These are phyloP conservation scores for Hydrozoanthus tunicans DNA, from an alignment of 64 coral and sea anemone species.

Conservation along the genomic window DNA sequence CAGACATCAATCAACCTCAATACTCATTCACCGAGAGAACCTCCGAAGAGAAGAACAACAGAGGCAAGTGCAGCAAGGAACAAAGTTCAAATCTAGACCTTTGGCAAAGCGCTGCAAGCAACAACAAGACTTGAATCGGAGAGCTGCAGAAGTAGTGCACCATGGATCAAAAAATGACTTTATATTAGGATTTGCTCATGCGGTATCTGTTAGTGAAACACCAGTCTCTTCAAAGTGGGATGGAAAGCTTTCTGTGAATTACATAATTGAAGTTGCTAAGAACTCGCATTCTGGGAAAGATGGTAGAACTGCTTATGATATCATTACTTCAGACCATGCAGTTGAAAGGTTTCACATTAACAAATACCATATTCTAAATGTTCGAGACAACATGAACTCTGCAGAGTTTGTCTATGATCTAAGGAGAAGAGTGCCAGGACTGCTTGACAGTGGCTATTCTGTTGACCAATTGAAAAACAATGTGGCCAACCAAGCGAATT, in stretches of 20 bases:
- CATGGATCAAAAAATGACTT: neutral
- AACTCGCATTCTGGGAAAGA: neutral
- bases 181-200: neutral
- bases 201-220: neutral
- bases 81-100: slow-evolving; percentile 33
- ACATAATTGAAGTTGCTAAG: slow-evolving; percentile 1
- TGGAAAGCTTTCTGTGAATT: neutral
- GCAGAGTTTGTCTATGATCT: neutral
- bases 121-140: slow-evolving; percentile 29
- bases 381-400: neutral
- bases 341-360: neutral
- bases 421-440: slow-evolving; percentile 1
- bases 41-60: slow-evolving; percentile 25
- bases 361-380: neutral
- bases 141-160: slow-evolving; percentile 16
- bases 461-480: neutral
- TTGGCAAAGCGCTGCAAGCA: slow-evolving; percentile 36
- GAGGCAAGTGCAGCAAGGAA: neutral
- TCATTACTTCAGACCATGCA: slow-evolving; percentile 17
- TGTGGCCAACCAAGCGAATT: neutral
- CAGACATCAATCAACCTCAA: slow-evolving; percentile 28
- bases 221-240: neutral
- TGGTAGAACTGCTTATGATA: neutral
- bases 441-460: neutral
- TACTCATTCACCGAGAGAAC: slow-evolving; percentile 17